These are phyloP conservation scores for Microcebus murinus DNA, from an alignment of 2,113 vertebrate species.

Conservation along the genomic window DNA sequence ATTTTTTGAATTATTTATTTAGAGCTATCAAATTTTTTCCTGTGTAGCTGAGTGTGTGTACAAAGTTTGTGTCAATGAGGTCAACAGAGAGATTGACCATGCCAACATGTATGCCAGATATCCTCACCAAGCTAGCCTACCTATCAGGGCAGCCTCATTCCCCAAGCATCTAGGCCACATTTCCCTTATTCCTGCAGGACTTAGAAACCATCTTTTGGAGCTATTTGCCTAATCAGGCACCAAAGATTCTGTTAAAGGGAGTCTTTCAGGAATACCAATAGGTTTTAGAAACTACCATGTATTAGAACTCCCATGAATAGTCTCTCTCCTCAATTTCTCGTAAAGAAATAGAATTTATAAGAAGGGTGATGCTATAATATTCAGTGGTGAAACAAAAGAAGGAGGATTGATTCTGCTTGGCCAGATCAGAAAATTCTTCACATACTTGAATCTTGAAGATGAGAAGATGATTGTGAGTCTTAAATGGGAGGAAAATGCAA, in stretches of 20 bases:
- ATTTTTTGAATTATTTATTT: not conserved
- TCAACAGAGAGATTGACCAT: not conserved
- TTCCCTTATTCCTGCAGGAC: not conserved
- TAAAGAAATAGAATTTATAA: not conserved
- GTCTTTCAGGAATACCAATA: not conserved
- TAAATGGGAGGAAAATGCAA: not conserved
- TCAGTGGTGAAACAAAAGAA: not conserved
- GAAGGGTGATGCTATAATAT: not conserved
- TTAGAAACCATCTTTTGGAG: not conserved
- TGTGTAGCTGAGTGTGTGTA: not conserved
- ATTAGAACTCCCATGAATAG: not conserved
- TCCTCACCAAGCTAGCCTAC: not conserved
- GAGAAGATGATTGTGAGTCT: not conserved
- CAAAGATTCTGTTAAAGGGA: not conserved
- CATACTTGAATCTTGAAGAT: not conserved
- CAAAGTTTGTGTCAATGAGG: not conserved
- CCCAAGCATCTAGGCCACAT: not conserved
- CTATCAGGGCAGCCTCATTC: fast-evolving
- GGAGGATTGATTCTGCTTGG: not conserved
- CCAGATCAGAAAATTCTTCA: not conserved
- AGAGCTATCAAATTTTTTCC: not conserved
- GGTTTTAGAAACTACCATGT: not conserved
- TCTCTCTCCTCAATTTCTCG: not conserved
- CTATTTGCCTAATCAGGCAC: not conserved
- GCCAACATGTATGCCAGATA: not conserved